phyloP scores from a whole-genome alignment of 2,113 vertebrate genomes.

The Poeciliopsis retropinna region DNA sequence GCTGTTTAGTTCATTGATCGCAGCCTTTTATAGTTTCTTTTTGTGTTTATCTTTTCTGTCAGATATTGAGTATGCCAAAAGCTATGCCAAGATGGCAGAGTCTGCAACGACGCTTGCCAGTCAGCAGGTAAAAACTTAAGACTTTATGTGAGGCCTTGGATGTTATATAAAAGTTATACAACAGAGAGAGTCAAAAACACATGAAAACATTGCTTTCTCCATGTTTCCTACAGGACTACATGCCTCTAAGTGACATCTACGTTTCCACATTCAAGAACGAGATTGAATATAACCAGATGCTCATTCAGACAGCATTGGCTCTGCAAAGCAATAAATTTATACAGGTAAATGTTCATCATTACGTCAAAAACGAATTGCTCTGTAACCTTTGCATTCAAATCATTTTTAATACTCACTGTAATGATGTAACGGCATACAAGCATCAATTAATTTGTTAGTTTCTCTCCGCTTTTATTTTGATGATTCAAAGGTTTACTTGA shows the following conservation, averaged over 20 bases:
- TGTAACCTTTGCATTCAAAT: background rate
- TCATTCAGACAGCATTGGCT: constrained; percentile 87
- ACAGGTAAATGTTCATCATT: constrained; percentile 83
- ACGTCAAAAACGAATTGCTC: background rate
- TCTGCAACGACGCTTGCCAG: constrained; percentile 86
- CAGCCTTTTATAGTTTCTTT: background rate
- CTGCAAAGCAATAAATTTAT: constrained; percentile 97
- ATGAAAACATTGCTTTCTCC: background rate
- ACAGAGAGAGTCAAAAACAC: background rate
- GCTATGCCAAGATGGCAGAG: constrained; percentile 91
- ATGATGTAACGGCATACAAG: background rate
- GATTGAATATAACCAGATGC: constrained; percentile 86
- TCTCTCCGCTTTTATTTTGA: background rate
- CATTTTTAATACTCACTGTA: background rate
- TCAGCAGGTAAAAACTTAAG: constrained; percentile 82
- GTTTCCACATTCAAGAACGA: constrained; percentile 90
- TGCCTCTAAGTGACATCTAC: constrained; percentile 94
- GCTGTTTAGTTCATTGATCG: background rate
- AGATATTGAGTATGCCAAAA: constrained; percentile 95
- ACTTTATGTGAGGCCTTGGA: background rate
- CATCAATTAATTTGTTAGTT: background rate
- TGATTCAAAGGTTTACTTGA: background rate
- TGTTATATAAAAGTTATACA: background rate
- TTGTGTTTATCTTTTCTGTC: constrained; percentile 28
- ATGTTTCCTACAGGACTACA: constrained; percentile 85